These are phyloP conservation scores for Andrena bucephala DNA, from an alignment of 2,888 invertebrate species.

Conservation along the genomic window DNA sequence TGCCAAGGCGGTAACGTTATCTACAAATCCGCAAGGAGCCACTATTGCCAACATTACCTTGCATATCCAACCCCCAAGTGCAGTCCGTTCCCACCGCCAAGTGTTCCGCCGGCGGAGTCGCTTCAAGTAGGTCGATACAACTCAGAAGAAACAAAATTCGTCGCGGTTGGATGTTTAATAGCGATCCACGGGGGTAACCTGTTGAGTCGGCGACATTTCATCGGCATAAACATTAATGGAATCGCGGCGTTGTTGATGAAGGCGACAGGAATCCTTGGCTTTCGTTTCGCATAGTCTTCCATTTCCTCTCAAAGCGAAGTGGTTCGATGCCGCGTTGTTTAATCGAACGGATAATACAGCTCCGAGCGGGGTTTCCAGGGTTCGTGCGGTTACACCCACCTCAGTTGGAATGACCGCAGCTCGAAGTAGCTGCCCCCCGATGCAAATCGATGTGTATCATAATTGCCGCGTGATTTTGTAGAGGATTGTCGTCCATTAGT, in stretches of 20 bases:
- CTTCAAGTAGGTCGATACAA: neutral
- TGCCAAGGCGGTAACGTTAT: slow-evolving; percentile 38
- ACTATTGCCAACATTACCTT: neutral
- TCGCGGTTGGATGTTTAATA: slow-evolving; percentile 23
- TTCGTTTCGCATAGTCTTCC: slow-evolving; percentile 16
- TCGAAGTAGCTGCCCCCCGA: slow-evolving; percentile 15
- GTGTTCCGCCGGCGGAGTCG: no score
- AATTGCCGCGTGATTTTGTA: slow-evolving; percentile 32
- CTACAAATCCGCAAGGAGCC: slow-evolving; percentile 36
- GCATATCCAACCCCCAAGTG: slow-evolving; percentile 1
- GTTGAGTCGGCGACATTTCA: slow-evolving; percentile 64
- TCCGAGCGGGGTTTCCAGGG: neutral
- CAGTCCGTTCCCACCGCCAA: neutral
- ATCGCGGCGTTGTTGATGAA: slow-evolving; percentile 21
- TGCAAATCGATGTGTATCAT: slow-evolving; percentile 9
- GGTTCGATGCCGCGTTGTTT: slow-evolving; percentile 33
- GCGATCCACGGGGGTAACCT: slow-evolving; percentile 61
- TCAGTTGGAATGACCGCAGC: slow-evolving; percentile 19
- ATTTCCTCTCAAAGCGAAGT: neutral
- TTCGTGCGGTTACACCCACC: slow-evolving; percentile 7
- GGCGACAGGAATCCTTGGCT: neutral
- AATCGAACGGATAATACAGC: slow-evolving; percentile 48
- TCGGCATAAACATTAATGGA: slow-evolving; percentile 37
- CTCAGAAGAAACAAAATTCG: slow-evolving; percentile 14
- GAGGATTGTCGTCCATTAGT: slow-evolving; percentile 21